Evolutionary conservation across 2,113 vertebrate genomes (phyloP).

Genomic region (Ibidorhyncha struthersii): DNA sequence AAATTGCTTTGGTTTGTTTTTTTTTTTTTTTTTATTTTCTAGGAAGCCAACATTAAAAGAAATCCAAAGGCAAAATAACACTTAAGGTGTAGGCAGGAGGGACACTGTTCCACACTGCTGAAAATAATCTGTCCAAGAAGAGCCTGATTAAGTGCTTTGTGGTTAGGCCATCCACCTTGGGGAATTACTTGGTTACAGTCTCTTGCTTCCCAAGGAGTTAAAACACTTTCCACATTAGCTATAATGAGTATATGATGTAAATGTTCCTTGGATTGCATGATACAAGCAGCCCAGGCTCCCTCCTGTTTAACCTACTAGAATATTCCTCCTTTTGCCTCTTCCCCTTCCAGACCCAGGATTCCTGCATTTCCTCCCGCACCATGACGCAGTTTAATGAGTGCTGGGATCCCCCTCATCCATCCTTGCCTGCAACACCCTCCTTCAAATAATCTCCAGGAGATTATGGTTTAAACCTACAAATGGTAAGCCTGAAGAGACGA

Average conservation of each 20-base stretch:
- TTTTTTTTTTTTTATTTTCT: neutral
- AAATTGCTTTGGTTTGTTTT: neutral
- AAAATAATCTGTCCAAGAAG: neutral
- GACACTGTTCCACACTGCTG: neutral
- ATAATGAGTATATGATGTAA: neutral
- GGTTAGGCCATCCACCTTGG: neutral
- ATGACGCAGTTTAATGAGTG: neutral
- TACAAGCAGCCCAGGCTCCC: neutral
- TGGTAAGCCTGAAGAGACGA: neutral
- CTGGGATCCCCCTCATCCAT: neutral
- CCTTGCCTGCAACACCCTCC: neutral
- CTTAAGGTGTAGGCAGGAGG: neutral
- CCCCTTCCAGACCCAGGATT: neutral
- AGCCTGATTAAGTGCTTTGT: neutral
- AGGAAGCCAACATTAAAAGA: neutral
- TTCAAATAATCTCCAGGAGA: neutral
- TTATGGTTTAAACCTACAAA: conserved; percentile 7
- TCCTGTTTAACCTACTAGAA: neutral
- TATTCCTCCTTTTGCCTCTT: neutral
- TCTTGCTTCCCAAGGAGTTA: neutral
- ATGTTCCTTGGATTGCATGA: neutral
- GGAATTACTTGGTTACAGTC: conserved; percentile 11
- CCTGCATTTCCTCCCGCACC: neutral
- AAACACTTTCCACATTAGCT: neutral
- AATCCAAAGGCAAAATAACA: neutral